These are phyloP conservation scores for Heterodera filipjevi DNA, from an alignment of 2,888 invertebrate genomes.

Conservation along the genomic window DNA sequence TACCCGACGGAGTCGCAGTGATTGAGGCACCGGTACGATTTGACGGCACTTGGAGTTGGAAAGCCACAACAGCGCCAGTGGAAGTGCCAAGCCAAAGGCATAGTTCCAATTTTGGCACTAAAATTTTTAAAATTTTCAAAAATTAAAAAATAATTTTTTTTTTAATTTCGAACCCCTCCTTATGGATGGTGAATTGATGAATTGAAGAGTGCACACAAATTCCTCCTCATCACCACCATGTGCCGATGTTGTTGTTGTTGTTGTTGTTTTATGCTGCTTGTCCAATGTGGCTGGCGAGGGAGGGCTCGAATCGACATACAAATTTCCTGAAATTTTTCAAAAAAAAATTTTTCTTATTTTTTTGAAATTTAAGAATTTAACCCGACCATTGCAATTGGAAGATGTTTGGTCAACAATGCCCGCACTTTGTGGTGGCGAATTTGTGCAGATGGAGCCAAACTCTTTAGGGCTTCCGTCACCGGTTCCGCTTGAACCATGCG, in stretches of 20 bases:
- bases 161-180: slow-evolving; percentile 48
- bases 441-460: neutral
- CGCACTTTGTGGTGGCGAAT: neutral
- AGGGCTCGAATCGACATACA: slow-evolving; percentile 17
- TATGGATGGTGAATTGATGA: slow-evolving; percentile 56
- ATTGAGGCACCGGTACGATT: slow-evolving; percentile 68
- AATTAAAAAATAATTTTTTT: neutral
- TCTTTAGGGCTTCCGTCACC: slow-evolving; percentile 4
- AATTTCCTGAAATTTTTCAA: neutral
- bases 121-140: slow-evolving; percentile 25
- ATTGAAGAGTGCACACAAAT: slow-evolving; percentile 54
- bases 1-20: slow-evolving; percentile 62
- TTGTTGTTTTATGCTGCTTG: neutral
- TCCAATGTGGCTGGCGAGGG: slow-evolving; percentile 25
- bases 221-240: slow-evolving; percentile 36
- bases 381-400: neutral
- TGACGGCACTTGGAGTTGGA: slow-evolving; percentile 79
- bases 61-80: slow-evolving; percentile 89
- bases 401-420: neutral
- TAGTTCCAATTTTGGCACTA: slow-evolving; percentile 73
- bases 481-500: neutral
- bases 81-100: slow-evolving; percentile 98
- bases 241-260: neutral
- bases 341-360: too few relatives aligned
- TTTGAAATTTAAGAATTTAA: neutral